Base-by-base conservation (phyloP, 2,888 invertebrate genomes). In the Poecilobothrus nobilitatus region DNA sequence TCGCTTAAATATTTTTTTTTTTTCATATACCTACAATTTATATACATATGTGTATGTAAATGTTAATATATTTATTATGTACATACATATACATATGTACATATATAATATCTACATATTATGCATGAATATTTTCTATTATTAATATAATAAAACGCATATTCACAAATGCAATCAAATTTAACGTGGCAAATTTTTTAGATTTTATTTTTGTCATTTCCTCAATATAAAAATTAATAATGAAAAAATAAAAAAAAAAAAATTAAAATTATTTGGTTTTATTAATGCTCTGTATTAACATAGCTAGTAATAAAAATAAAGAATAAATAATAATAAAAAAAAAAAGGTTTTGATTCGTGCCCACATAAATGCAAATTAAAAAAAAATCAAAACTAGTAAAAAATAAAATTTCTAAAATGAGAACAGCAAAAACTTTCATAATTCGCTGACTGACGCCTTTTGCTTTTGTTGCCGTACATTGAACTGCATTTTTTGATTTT, bases 361-460 rank as follows among this genome's bases (percentile, higher is more conserved):
- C 53, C 53, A 53, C 53, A 53, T 5, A 53, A 53, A 53, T 53
- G 53, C 53, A 53, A 53, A 53, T 53, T 18, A 53, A 53, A 53
- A 53, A 53, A 53, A 15, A 18, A 53, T n/a, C 9, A 53, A 53
- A 53, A 53, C 7, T 6, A 18, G 18, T 18, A 53, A 53, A 53
- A 53, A 53, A 15, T 3, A n/a, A 53, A 53, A 53, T 12, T 6
- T 18, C 15, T n/a, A 18, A 53, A 53, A 53, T 53, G 53, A 53
- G 53, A 53, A 15, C 53, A 53, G 18, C 53, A 53, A 53, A 53
- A 53, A 53, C 53, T 53, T 53, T 53, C 53, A 53, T 53, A 53
- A 53, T 53, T 53, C n/a, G 53, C 53, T 53, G 53, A 53, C 53
- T 53, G 53, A 53, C 53, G 53, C 53, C 53, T 53, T 41, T 53